A percentile compares a stretch with the other conserved stretches of the same genome.
These are phyloP conservation scores for Atractosteus spatula DNA, from an alignment of 2,113 vertebrate genomes.

Conservation along the genomic window DNA sequence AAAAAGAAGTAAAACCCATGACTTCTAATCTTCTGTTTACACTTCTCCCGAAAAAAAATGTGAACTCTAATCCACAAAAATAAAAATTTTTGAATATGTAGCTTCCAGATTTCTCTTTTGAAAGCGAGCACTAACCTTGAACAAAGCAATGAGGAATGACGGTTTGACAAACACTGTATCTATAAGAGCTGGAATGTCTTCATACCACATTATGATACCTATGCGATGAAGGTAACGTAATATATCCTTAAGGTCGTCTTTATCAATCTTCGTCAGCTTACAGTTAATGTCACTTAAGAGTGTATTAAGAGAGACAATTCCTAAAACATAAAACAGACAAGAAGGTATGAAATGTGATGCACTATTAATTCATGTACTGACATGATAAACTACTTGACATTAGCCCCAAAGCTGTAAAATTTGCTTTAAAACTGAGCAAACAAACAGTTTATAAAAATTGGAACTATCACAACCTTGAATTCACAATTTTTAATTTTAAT, in stretches of 20 bases:
- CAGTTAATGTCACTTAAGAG: conserved; percentile 42
- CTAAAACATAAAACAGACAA: conserved; percentile 27
- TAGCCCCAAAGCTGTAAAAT: no score
- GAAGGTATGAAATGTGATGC: accelerated
- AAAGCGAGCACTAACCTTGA: conserved; percentile 53
- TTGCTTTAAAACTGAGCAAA: no score
- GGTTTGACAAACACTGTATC: conserved; percentile 56
- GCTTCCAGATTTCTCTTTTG: not conserved
- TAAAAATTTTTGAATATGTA: no score
- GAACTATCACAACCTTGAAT: no score
- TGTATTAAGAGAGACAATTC: conserved; percentile 51
- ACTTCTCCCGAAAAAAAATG: no score
- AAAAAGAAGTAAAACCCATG: no score
- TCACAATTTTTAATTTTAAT: no score
- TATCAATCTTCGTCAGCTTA: conserved; percentile 3
- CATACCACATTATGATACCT: conserved; percentile 58
- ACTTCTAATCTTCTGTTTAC: no score
- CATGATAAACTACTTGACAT: no score
- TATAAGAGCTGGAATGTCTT: conserved; percentile 51
- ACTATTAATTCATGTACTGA: no score
- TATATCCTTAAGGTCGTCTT: conserved; percentile 49
- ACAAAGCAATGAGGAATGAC: conserved; percentile 59
- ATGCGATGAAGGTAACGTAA: conserved; percentile 60
- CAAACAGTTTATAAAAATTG: no score
- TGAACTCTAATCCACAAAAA: no score